Base-by-base conservation (phyloP, 2,797 vertebrate species). In the Cossypha heuglini region DNA sequence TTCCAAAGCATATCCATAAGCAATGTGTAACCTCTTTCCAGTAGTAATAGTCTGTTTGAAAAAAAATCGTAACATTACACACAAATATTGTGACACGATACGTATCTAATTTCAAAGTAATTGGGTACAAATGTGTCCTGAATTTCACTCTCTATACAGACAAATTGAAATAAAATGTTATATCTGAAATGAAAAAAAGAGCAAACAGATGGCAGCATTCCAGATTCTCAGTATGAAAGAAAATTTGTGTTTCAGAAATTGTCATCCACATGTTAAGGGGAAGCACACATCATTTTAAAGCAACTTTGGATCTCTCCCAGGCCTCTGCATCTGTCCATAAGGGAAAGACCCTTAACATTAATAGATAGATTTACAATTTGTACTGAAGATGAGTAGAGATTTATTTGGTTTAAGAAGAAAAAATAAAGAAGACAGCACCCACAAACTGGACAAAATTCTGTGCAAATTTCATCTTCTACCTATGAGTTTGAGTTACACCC, bases 401-500 rank as follows among this genome's bases (percentile, higher is more conserved):
- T 71, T 69, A 29, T 37, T 63, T 2, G 4, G 1, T 6, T 78
- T 79, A 67, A 68, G 35, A 81, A 86, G n/a, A 62, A 87, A 77
- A 48, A 71, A 49, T 35, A 63, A 66, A 83, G 28, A 26, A 2
- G 4, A 28, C 7, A 72, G 9, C 12, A 68, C 12, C 5, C 1
- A 48, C 37, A 45, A 33, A 45, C 8, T 55, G 16, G 13, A 55
- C 8, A 49, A 73, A 61, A 5, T 40, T 24, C 6, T 43, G 10
- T 71, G 46, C 19, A 79, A 11, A 69, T 57, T 78, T 71, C 7
- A 7, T 75, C 51, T 78, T 78, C 16, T 49, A 3, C 49, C 17
- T 14, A 14, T 20, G 40, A 63, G 7, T 12, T 22, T 55, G 33
- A 51, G 28, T 69, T 17, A 29, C 0, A 0, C 54, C 33, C 24